phyloP scores from a whole-genome alignment of 1,140 invertebrate species.

The Drosophila hydei region DNA sequence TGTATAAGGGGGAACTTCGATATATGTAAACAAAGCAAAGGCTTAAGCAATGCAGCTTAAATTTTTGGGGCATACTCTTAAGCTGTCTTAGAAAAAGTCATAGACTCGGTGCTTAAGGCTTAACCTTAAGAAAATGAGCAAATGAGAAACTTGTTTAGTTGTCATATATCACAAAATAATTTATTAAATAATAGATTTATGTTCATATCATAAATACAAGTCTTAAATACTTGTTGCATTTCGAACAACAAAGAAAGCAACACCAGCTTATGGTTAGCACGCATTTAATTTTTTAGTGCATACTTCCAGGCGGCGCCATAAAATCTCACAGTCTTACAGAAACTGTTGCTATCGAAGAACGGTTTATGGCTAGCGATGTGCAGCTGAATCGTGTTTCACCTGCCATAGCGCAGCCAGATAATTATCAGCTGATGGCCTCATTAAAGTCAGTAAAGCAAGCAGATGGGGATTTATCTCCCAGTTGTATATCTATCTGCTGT shows the following conservation, averaged over 20 bases:
- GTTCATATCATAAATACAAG: not conserved
- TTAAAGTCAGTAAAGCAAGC: not conserved
- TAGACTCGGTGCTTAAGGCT: too few relatives aligned
- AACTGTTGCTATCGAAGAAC: not conserved
- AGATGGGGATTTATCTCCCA: not conserved
- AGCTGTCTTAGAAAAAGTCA: too few relatives aligned
- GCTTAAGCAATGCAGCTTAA: too few relatives aligned
- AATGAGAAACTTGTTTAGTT: too few relatives aligned
- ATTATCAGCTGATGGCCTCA: not conserved
- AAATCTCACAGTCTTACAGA: not conserved
- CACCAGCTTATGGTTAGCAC: not conserved
- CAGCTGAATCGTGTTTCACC: not conserved
- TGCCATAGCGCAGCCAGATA: not conserved
- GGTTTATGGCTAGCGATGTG: not conserved
- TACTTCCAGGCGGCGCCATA: constrained; percentile 4
- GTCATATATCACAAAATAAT: too few relatives aligned
- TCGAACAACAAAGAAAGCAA: constrained; percentile 1
- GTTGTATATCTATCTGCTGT: not conserved
- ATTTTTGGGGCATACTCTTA: too few relatives aligned
- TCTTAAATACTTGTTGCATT: not conserved
- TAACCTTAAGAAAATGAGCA: too few relatives aligned
- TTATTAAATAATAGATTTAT: not conserved
- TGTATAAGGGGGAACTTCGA: too few relatives aligned
- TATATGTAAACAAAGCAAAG: too few relatives aligned
- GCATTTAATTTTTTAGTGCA: constrained; percentile 2